These are phyloP conservation scores for Halichoerus grypus DNA, from an alignment of 2,113 vertebrate genomes.

Conservation along the genomic window DNA sequence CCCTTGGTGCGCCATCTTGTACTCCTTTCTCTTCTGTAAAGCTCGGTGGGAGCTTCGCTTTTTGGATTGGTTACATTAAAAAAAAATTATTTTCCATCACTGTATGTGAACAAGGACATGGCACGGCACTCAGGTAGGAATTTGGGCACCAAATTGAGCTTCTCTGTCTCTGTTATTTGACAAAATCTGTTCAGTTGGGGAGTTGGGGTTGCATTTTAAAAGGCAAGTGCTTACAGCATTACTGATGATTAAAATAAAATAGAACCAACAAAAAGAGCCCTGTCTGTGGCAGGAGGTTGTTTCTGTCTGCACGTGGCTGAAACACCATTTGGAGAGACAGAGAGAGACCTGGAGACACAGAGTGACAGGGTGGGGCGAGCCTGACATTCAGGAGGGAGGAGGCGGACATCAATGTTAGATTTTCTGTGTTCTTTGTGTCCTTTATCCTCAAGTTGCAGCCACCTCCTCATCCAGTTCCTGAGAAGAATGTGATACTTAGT, in stretches of 20 bases:
- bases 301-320: background rate
- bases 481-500: constrained; percentile 66
- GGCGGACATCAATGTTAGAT: constrained; percentile 42
- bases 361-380: background rate
- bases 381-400: constrained; percentile 46
- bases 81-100: background rate
- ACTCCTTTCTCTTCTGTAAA: background rate
- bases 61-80: background rate
- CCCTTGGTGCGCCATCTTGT: background rate
- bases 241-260: background rate
- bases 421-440: constrained; percentile 69
- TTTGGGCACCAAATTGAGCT: background rate
- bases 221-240: background rate
- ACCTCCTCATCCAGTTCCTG: constrained; percentile 65
- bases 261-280: background rate
- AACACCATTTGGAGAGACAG: constrained; percentile 15
- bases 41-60: background rate
- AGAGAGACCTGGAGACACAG: background rate
- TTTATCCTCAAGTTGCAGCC: constrained; percentile 65
- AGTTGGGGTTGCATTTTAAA: background rate
- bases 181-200: background rate
- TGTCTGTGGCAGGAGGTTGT: background rate
- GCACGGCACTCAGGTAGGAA: background rate
- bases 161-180: background rate
- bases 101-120: background rate